A percentile compares a stretch with the other conserved stretches of the same genome.
Conservation (phyloP, 2,888 invertebrate species). For the Apotomis turbidana region DNA sequence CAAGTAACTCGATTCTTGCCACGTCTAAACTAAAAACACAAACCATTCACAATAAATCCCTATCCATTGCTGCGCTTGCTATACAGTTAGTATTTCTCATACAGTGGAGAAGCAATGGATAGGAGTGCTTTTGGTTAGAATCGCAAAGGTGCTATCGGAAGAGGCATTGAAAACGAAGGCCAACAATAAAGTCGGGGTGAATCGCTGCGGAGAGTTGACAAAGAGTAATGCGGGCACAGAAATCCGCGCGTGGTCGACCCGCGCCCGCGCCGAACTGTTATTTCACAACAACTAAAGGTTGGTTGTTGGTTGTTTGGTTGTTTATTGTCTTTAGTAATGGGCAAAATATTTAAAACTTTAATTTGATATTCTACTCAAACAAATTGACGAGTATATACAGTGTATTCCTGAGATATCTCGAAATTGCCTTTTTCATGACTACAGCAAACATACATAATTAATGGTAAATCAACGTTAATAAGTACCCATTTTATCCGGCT, state of each 20-base stretch:
- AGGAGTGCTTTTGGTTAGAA: background rate
- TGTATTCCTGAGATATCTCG: too few relatives aligned
- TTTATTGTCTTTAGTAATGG: too few relatives aligned
- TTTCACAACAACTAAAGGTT: background rate
- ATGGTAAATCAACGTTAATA: too few relatives aligned
- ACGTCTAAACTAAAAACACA: background rate
- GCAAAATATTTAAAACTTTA: too few relatives aligned
- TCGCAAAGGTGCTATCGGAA: conserved; percentile 10
- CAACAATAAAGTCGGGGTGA: conserved; percentile 22
- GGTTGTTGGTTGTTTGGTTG: background rate
- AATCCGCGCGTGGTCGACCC: background rate
- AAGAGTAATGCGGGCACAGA: conserved; percentile 24
- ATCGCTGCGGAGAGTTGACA: conserved; percentile 23
- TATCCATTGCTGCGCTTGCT: background rate
- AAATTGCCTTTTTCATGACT: too few relatives aligned
- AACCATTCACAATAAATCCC: background rate
- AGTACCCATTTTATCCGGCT: too few relatives aligned
- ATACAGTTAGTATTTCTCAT: background rate
- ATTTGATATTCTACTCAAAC: too few relatives aligned
- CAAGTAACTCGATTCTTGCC: conserved; percentile 18
- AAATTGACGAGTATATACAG: too few relatives aligned
- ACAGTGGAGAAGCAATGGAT: conserved; percentile 3
- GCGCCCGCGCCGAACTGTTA: background rate
- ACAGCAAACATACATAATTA: too few relatives aligned
- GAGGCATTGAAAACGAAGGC: conserved; percentile 21